These are phyloP conservation scores for Lithophane leautieri DNA, from an alignment of 2,888 invertebrate genomes.

Conservation along the genomic window DNA sequence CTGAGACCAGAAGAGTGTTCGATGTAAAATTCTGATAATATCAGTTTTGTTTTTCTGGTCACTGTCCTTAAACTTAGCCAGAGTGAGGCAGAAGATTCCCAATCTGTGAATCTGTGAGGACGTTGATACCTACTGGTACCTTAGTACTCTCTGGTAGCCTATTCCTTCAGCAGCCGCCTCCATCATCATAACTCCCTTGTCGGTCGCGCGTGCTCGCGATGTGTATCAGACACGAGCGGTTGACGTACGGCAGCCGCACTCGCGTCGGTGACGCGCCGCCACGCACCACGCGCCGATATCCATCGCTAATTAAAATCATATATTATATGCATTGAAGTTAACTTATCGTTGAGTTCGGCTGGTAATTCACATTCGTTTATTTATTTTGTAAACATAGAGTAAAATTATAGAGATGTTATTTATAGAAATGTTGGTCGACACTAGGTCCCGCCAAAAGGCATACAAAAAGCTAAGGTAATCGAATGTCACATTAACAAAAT, in stretches of 20 bases:
- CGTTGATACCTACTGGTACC: background rate
- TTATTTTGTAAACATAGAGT: background rate
- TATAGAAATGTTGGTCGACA: too few species aligned
- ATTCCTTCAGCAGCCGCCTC: constrained; percentile 1
- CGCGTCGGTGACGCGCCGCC: constrained; percentile 26
- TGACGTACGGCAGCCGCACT: constrained; percentile 29
- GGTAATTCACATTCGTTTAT: background rate
- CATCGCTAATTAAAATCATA: constrained; percentile 50
- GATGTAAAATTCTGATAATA: background rate
- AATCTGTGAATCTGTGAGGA: background rate
- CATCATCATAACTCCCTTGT: constrained; percentile 18
- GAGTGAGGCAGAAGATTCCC: too few species aligned
- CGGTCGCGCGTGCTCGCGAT: constrained; percentile 34
- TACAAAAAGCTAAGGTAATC: background rate
- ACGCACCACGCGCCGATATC: constrained; percentile 32
- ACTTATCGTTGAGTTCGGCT: background rate
- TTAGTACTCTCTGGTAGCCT: background rate
- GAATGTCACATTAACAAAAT: background rate
- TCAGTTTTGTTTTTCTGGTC: background rate
- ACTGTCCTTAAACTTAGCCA: background rate
- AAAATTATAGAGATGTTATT: background rate
- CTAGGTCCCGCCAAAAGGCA: too few species aligned
- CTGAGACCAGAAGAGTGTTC: too few species aligned
- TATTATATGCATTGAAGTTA: constrained; percentile 31
- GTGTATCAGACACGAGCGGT: constrained; percentile 52